A percentile compares a stretch with the other conserved stretches of the same genome.
These are phyloP conservation scores for Ficedula albicollis DNA, from an alignment of 2,797 vertebrate genomes.

Conservation along the genomic window DNA sequence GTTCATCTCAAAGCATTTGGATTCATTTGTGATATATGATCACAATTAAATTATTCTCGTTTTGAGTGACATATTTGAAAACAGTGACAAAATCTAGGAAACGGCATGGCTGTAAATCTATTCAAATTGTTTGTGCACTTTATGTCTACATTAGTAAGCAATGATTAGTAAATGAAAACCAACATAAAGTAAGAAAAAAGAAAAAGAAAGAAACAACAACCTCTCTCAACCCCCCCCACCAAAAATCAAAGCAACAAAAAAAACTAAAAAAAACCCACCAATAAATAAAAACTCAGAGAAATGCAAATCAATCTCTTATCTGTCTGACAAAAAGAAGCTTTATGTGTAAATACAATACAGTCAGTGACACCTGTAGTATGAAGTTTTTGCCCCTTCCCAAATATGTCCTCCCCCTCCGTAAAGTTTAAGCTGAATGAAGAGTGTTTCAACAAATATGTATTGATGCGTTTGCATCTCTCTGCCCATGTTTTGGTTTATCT, in stretches of 20 bases:
- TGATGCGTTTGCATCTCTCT: not conserved
- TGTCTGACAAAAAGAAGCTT: not conserved
- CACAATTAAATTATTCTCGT: not conserved
- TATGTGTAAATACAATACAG: rapidly evolving
- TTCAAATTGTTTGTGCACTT: not conserved
- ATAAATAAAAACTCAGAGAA: not conserved
- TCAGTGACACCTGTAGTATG: not conserved
- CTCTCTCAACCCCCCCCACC: rapidly evolving
- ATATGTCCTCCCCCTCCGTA: not conserved
- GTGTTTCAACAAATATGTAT: not conserved
- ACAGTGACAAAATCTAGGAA: not conserved
- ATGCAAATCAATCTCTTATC: not conserved
- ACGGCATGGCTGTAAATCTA: not conserved
- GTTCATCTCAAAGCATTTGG: not conserved
- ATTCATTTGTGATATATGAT: not conserved
- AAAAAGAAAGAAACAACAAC: not conserved
- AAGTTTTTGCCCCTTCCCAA: not conserved
- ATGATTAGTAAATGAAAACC: not conserved
- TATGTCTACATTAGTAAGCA: not conserved
- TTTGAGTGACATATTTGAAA: not conserved
- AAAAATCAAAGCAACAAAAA: not conserved
- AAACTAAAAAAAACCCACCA: not conserved
- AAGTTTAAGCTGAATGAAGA: not conserved
- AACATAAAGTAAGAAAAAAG: not conserved
- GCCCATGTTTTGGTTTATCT: not conserved